Conservation (phyloP, 2,113 vertebrate genomes). For the Coptodon bakossiorum region DNA sequence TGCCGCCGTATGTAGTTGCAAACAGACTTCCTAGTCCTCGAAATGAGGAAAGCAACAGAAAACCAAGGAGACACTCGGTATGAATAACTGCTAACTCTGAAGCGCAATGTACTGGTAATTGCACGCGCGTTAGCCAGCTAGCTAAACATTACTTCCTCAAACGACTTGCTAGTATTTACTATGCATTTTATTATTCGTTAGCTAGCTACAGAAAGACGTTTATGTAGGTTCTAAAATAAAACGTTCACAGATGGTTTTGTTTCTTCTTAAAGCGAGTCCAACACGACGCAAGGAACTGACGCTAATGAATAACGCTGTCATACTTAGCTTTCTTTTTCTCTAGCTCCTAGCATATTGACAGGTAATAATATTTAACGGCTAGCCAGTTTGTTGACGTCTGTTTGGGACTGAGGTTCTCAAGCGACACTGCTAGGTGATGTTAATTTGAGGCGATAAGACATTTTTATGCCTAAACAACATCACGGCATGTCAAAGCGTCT, state of each 20-base stretch:
- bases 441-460: background rate
- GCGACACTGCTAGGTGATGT: background rate
- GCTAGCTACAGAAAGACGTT: background rate
- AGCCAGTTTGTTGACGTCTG: background rate
- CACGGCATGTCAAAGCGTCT: background rate
- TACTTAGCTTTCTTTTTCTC: background rate
- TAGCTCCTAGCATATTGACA: background rate
- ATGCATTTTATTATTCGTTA: background rate
- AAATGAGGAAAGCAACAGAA: constrained; percentile 32
- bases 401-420: background rate
- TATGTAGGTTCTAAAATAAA: background rate
- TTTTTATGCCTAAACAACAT: background rate
- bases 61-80: constrained; percentile 17
- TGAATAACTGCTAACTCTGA: background rate
- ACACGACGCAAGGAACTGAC: too few species aligned
- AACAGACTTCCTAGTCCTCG: background rate
- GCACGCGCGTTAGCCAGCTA: background rate
- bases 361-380: background rate
- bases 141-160: constrained; percentile 40
- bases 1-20: background rate
- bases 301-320: background rate
- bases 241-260: background rate
- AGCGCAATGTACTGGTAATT: background rate
- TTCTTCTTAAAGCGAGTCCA: background rate
- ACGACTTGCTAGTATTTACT: background rate